Conservation (phyloP, 2,888 invertebrate genomes). For the Luffia ferchaultella region DNA sequence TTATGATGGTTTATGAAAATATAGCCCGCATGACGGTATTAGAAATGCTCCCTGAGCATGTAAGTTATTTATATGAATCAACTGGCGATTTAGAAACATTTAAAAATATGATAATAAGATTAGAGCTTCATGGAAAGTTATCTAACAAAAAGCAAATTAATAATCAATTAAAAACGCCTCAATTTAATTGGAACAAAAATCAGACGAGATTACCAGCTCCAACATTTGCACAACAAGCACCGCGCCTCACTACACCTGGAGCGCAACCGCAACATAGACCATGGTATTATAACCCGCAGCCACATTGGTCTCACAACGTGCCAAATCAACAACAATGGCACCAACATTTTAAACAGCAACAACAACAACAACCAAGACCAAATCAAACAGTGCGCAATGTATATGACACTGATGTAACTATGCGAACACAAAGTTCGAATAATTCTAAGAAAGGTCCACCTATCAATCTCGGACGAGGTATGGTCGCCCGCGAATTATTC, state of each 20-base stretch:
- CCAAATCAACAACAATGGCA: not conserved
- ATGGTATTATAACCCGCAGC: too few relatives aligned
- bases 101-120: not conserved
- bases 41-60: not conserved
- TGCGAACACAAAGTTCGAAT: not conserved
- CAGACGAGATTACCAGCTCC: too few relatives aligned
- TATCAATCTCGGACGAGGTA: not conserved
- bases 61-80: not conserved
- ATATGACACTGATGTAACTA: not conserved
- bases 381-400: not conserved
- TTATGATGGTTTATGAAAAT: not conserved
- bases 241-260: too few relatives aligned
- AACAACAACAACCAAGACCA: too few relatives aligned
- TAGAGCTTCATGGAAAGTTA: not conserved
- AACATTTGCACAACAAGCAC: too few relatives aligned
- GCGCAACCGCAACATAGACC: too few relatives aligned
- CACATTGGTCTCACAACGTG: not conserved
- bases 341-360: not conserved
- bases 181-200: too few relatives aligned
- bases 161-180: too few relatives aligned
- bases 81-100: not conserved
- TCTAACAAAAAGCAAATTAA: not conserved
- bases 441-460: not conserved
- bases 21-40: not conserved
- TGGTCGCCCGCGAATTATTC: not conserved